Evolutionary conservation across 2,113 vertebrate species (phyloP).

Genomic region (Gambusia affinis): DNA sequence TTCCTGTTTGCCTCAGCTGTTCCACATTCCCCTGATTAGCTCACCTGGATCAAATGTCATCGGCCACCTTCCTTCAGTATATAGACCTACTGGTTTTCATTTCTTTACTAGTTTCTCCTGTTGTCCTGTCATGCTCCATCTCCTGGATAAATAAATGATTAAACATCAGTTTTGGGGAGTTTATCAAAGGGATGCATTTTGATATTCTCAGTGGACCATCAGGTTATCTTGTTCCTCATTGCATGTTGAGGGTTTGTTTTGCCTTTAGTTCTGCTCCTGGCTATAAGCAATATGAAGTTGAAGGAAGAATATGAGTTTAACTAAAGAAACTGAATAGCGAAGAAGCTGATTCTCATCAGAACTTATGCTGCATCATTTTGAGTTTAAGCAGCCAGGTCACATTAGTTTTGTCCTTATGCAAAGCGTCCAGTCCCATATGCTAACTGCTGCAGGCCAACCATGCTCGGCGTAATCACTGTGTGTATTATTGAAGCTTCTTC

Average conservation of each 20-base stretch:
- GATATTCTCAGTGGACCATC: not conserved
- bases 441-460: not conserved
- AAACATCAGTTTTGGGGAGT: not conserved
- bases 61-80: too few species aligned
- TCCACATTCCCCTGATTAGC: too few species aligned
- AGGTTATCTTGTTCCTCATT: not conserved
- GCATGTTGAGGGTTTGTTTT: not conserved
- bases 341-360: not conserved
- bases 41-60: too few species aligned
- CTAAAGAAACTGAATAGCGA: not conserved
- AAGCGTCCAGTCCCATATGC: too few species aligned
- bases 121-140: not conserved
- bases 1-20: too few species aligned
- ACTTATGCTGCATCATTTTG: not conserved
- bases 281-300: not conserved
- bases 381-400: not conserved
- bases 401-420: not conserved
- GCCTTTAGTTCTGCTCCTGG: not conserved
- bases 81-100: not conserved
- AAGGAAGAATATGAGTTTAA: not conserved
- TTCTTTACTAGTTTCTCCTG: not conserved
- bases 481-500: constrained; percentile 12
- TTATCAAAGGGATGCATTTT: not conserved
- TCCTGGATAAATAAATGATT: too few species aligned
- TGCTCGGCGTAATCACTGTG: not conserved